phyloP scores from a whole-genome alignment of 64 coral and sea anemone genomes.

The Cladopsammia gracilis region DNA sequence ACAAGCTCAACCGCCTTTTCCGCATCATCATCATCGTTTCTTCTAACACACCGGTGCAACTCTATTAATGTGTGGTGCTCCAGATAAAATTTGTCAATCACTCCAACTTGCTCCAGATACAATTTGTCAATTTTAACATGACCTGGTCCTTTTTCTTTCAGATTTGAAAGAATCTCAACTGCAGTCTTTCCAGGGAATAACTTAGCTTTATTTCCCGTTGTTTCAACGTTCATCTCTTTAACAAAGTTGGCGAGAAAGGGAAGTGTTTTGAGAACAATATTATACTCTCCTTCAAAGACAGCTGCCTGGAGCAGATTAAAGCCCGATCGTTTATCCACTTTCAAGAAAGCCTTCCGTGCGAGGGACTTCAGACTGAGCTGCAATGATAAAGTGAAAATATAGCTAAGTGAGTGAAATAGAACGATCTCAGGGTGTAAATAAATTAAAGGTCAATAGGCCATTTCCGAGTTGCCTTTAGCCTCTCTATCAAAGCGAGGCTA shows the following conservation, averaged over 20 bases:
- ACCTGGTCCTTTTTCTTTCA: neutral
- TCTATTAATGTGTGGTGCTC: neutral
- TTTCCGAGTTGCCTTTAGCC: no score
- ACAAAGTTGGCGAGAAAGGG: neutral
- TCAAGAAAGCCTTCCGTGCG: no score
- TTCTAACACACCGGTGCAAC: neutral
- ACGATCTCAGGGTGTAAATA: no score
- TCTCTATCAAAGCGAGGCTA: no score
- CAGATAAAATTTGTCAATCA: neutral
- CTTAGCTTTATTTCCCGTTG: neutral
- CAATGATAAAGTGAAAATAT: no score
- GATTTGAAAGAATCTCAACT: neutral
- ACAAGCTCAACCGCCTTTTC: neutral
- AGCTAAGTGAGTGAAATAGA: no score
- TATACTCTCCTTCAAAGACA: neutral
- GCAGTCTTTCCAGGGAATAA: neutral
- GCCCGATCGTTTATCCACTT: no score
- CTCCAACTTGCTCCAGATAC: neutral
- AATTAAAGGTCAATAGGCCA: no score
- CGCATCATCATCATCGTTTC: neutral
- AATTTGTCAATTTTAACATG: neutral
- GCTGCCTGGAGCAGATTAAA: neutral
- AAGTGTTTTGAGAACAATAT: neutral
- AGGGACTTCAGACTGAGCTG: no score
- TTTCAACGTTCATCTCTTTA: neutral